Evolutionary conservation across 92 coral and sea anemone genomes (phyloP).

Genomic region (Scolanthus callimorphus): DNA sequence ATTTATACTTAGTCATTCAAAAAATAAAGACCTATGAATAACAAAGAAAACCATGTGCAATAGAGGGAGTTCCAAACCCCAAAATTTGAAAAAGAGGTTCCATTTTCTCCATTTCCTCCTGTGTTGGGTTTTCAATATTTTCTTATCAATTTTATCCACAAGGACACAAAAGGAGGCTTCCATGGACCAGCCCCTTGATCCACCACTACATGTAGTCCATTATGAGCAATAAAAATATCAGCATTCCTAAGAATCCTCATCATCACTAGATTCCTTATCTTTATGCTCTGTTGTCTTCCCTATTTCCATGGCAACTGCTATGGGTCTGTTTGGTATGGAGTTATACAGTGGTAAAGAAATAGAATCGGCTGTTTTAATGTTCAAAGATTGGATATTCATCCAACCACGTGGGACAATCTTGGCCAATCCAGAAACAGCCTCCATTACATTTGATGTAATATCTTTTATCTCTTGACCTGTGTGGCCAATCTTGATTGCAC

Average conservation of each 20-base stretch:
- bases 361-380: conserved; percentile 85
- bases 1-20: too few species aligned
- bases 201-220: too few species aligned
- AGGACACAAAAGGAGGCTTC: too few species aligned
- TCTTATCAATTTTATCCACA: too few species aligned
- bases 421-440: conserved; percentile 61
- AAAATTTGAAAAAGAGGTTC: too few species aligned
- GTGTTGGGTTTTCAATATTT: too few species aligned
- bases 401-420: conserved; percentile 90
- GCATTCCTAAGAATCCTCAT: not conserved
- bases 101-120: too few species aligned
- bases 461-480: conserved; percentile 76
- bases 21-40: too few species aligned
- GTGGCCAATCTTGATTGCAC: conserved; percentile 89
- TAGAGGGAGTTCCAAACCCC: too few species aligned
- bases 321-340: conserved; percentile 77
- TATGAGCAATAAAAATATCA: too few species aligned
- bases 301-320: conserved; percentile 39
- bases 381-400: conserved; percentile 85
- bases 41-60: too few species aligned
- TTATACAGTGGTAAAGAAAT: conserved; percentile 89
- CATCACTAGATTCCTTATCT: not conserved
- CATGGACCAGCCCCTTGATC: too few species aligned
- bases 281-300: conserved; percentile 48
- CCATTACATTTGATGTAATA: conserved; percentile 69